Evolutionary conservation across 2,113 vertebrate genomes (phyloP).

Genomic region (Triplophysa rosa): DNA sequence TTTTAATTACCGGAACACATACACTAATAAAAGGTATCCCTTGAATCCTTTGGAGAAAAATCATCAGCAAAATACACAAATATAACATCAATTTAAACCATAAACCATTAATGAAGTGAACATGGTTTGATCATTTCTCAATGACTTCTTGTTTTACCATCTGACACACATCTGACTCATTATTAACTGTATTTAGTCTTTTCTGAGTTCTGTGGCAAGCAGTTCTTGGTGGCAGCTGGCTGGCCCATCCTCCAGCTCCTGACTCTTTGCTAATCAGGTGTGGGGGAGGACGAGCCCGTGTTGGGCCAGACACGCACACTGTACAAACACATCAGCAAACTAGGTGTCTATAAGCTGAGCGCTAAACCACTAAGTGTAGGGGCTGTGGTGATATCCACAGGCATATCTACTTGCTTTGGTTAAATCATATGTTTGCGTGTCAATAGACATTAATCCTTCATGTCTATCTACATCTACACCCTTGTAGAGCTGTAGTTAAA

Average conservation of each 20-base stretch:
- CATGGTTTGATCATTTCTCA: too few species aligned
- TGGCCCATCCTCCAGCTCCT: conserved; percentile 52
- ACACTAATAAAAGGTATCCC: too few species aligned
- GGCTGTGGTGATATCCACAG: conserved; percentile 4
- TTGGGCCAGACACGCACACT: conserved; percentile 32
- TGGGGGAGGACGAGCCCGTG: conserved; percentile 55
- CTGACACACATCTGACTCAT: too few species aligned
- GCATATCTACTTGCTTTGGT: conserved; percentile 26
- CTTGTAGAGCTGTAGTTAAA: conserved; percentile 18
- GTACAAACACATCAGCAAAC: conserved; percentile 8
- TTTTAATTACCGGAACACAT: too few species aligned
- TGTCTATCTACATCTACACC: conserved; percentile 31
- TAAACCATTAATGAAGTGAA: too few species aligned
- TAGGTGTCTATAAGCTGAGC: conserved; percentile 9
- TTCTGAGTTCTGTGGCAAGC: conserved; percentile 25
- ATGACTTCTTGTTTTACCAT: too few species aligned
- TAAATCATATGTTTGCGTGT: conserved; percentile 45
- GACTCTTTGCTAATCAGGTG: conserved; percentile 58
- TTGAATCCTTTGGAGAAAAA: too few species aligned
- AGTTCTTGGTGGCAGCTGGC: conserved; percentile 51
- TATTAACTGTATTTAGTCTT: background rate
- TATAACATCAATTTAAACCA: too few species aligned
- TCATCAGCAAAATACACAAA: too few species aligned
- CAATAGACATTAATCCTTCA: conserved; percentile 33
- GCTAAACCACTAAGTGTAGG: conserved; percentile 35